These are phyloP conservation scores for Leucoraja erinaceus DNA, from an alignment of 2,113 vertebrate genomes.

Conservation along the genomic window DNA sequence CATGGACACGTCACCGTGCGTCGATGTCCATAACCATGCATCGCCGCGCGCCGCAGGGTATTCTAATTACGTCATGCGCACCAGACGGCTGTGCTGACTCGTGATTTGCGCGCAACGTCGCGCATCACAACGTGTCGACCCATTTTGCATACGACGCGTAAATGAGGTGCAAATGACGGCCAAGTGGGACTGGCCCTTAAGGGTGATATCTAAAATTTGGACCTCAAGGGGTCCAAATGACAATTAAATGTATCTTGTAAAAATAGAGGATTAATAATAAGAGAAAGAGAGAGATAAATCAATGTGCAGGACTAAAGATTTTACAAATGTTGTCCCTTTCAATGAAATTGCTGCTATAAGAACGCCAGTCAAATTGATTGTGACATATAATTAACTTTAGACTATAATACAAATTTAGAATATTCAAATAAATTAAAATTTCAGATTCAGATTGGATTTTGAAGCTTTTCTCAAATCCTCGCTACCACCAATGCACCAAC, in stretches of 20 bases:
- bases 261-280: neutral
- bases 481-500: neutral
- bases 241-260: no score
- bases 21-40: no score
- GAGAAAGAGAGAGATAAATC: neutral
- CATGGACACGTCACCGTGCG: no score
- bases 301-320: neutral
- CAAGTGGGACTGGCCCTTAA: no score
- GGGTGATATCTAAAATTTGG: neutral
- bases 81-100: no score
- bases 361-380: neutral
- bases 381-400: neutral
- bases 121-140: no score
- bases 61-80: no score
- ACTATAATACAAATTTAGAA: neutral
- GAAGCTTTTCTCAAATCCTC: neutral
- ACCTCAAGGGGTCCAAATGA: no score
- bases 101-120: no score
- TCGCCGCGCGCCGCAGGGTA: no score
- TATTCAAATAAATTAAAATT: neutral
- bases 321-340: neutral
- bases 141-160: no score
- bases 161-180: no score
- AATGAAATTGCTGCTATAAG: neutral
- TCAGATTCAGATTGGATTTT: neutral